phyloP scores from a whole-genome alignment of 1,140 invertebrate species.

The Octopus bimaculoides region DNA sequence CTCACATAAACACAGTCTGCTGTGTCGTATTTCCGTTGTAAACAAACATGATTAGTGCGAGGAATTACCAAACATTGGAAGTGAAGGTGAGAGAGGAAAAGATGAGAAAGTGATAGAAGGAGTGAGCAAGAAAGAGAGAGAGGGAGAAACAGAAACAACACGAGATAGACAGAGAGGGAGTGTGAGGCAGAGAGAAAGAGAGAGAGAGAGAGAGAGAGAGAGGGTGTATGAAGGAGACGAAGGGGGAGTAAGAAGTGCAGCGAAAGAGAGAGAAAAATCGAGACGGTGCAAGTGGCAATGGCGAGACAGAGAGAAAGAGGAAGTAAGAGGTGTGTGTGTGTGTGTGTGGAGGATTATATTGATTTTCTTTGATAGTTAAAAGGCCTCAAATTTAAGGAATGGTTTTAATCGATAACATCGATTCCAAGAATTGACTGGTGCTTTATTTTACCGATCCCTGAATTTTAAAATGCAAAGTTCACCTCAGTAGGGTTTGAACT shows the following conservation, averaged over 20 bases:
- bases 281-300: slow-evolving; percentile 1
- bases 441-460: no score
- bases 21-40: neutral
- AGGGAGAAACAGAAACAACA: slow-evolving; percentile 15
- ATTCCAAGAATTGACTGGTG: no score
- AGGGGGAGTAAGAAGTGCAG: neutral
- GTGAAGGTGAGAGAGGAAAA: neutral
- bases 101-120: slow-evolving; percentile 12
- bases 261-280: slow-evolving; percentile 18
- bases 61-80: neutral
- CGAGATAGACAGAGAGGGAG: neutral
- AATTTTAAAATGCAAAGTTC: no score
- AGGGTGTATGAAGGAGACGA: neutral
- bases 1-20: neutral
- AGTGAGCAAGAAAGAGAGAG: slow-evolving; percentile 16
- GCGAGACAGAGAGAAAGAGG: slow-evolving; percentile 1
- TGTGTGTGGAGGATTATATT: neutral
- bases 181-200: slow-evolving; percentile 12
- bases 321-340: slow-evolving; percentile 16
- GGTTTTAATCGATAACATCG: no score
- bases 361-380: no score
- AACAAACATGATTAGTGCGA: neutral
- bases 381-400: no score
- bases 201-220: neutral
- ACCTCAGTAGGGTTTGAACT: no score